phyloP scores from a whole-genome alignment of 2,888 invertebrate species.

The Lepidonotus clava region DNA sequence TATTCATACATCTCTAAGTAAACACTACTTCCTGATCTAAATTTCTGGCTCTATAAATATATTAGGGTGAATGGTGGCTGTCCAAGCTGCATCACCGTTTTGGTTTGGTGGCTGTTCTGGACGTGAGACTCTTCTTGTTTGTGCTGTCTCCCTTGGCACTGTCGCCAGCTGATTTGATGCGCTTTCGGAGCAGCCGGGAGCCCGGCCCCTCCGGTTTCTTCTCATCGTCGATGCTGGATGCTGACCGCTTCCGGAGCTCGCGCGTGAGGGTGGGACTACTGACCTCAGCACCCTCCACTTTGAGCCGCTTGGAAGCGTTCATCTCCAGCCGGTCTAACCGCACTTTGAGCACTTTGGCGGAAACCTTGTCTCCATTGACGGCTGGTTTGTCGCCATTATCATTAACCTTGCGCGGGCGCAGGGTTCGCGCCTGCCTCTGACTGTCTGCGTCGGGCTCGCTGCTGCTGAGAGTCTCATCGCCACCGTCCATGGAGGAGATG shows the following conservation, averaged over 20 bases:
- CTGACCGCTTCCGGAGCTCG: constrained; percentile 36
- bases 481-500: constrained; percentile 32
- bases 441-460: background rate
- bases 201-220: constrained; percentile 7
- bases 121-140: background rate
- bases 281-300: background rate
- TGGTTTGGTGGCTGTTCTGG: constrained; percentile 33
- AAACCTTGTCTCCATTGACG: constrained; percentile 39
- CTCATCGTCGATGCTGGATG: constrained; percentile 1
- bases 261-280: background rate
- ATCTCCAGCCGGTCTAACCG: constrained; percentile 36
- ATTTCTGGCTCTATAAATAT: background rate
- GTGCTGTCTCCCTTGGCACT: background rate
- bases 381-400: background rate
- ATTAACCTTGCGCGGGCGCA: constrained; percentile 35
- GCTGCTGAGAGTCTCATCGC: constrained; percentile 19
- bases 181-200: constrained; percentile 9
- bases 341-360: constrained; percentile 46
- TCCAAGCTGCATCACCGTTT: constrained; percentile 31
- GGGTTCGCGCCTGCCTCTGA: background rate
- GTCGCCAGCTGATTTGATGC: constrained; percentile 46
- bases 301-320: background rate
- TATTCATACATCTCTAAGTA: background rate
- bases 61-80: background rate
- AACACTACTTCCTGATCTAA: background rate